phyloP scores from a whole-genome alignment of 2,113 vertebrate genomes.

The Tychaedon coryphoeus region DNA sequence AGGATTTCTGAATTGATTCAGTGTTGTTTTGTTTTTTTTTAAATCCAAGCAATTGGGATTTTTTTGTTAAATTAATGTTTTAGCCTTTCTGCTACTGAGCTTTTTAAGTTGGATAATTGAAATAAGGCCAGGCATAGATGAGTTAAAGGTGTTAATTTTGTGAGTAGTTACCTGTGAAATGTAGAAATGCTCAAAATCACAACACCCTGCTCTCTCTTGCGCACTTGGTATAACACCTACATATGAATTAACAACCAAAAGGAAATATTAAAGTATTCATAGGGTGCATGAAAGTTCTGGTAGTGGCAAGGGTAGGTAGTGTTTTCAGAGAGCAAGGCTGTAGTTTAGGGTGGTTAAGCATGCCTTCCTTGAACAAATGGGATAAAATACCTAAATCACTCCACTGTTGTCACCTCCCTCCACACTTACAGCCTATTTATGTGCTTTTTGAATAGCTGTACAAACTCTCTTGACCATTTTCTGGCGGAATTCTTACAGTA shows the following conservation, averaged over 20 bases:
- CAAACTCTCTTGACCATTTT: background rate
- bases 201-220: background rate
- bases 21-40: background rate
- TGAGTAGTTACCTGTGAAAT: background rate
- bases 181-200: background rate
- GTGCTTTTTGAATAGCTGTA: background rate
- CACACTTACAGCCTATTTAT: background rate
- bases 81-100: background rate
- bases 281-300: background rate
- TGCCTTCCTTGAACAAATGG: background rate
- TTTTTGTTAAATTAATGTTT: background rate
- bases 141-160: background rate
- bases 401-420: background rate
- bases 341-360: background rate
- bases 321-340: background rate
- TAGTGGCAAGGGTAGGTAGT: background rate
- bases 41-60: background rate
- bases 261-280: background rate
- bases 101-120: background rate
- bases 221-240: background rate
- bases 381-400: background rate
- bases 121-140: background rate
- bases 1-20: background rate
- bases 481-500: accelerated
- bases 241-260: background rate